Base-by-base conservation (phyloP, 2,797 vertebrate species). In the Molossus molossus region DNA sequence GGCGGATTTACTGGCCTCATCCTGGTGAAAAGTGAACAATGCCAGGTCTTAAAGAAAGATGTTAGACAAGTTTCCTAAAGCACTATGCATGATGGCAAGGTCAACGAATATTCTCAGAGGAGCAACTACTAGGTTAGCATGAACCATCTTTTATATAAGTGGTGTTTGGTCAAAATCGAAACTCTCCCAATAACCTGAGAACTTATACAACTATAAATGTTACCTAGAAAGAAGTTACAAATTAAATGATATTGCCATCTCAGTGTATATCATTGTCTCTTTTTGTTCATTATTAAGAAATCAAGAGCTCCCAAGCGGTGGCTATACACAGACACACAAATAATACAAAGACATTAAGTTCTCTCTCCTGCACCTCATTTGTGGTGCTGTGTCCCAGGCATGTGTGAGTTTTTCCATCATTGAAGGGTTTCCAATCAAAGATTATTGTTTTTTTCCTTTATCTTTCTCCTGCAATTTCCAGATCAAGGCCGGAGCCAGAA, bases 141-240 rank as follows among this genome's bases (percentile, higher is more conserved):
- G 29, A 90, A 10, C 64, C 94, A 10, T n/a, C 94, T 4, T 0
- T 93, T 70, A 25, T 57, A 18, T 62, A 25, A 84, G 8, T 84
- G 29, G 8, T 37, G 40, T 64, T 82, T 53, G 48, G 82, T 33
- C 50, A 96, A 87, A 53, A 69, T 2, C 23, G 9, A 69, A 1
- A n/a, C 50, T 65, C 8, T 33, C 65, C 77, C 75, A 82, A 60
- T 94, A 86, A 45, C 1, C 83, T 92, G 85, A 95, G 91, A 94
- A 81, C 12, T 33, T 0, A 0, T 57, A 4, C 1, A 72, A 90
- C n/a, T 86, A 9, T 72, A 45, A 33, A 76, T 25, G 23, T 14
- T 86, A 62, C 18, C 45, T 27, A 40, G 40, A 45, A 57, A 75
- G 20, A 82, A 72, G 8, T 69, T 53, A n/a, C 15, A 90, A 40